A percentile compares a stretch with the other conserved stretches of the same genome.
Evolutionary conservation across 2,888 invertebrate species (phyloP).

Genomic region (Cryptosula pallasiana): DNA sequence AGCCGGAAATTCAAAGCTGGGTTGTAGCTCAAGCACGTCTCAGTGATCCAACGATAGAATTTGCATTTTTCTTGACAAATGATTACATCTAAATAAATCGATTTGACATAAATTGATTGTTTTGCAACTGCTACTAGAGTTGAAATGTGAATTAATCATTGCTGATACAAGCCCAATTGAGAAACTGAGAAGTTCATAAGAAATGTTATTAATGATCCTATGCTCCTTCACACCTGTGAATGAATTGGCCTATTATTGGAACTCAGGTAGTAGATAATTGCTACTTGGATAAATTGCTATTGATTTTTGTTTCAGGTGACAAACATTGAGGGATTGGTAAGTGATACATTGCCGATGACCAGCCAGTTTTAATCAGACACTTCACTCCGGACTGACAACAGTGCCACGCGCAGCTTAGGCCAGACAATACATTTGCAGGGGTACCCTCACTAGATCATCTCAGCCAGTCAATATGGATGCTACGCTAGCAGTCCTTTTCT

Average conservation of each 20-base stretch:
- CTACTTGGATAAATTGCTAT: neutral
- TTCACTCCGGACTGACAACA: neutral
- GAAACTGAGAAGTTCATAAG: too few species aligned
- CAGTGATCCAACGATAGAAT: too few species aligned
- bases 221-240: neutral
- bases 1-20: too few species aligned
- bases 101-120: too few species aligned
- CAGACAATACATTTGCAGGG: too few species aligned
- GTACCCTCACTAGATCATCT: neutral
- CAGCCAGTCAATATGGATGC: neutral
- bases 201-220: too few species aligned
- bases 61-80: too few species aligned
- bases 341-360: neutral
- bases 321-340: neutral
- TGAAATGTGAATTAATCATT: too few species aligned
- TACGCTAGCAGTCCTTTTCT: constrained; percentile 33
- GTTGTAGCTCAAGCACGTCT: too few species aligned
- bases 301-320: neutral
- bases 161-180: too few species aligned
- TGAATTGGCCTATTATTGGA: neutral
- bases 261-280: neutral
- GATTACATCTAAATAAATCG: too few species aligned
- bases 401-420: neutral
- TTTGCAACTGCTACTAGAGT: too few species aligned
- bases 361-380: neutral